Percentiles rank a stretch among this genome's conserved stretches.
phyloP scores from a whole-genome alignment of 2,888 invertebrate genomes.

The Acanthoscelides obtectus region DNA sequence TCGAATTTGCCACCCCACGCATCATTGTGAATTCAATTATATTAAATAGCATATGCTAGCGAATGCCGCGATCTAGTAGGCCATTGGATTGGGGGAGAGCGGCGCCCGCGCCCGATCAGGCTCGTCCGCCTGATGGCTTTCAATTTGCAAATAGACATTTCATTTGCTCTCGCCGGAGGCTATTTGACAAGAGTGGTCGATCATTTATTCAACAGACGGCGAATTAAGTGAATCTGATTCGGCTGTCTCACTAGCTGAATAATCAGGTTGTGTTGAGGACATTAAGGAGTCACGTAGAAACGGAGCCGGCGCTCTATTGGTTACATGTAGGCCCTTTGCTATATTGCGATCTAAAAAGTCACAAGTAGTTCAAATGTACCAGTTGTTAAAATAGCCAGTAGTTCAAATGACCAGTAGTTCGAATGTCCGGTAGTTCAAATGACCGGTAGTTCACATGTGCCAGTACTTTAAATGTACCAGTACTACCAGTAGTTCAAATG shows the following conservation, averaged over 20 bases:
- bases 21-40: slow-evolving; percentile 48
- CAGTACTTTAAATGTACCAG: no score
- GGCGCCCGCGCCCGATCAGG: not conserved
- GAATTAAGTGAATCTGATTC: not conserved
- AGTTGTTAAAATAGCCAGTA: no score
- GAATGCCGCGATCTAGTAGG: not conserved
- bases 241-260: not conserved
- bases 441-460: no score
- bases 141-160: not conserved
- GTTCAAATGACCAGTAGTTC: no score
- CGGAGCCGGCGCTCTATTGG: no score
- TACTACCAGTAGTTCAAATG: no score
- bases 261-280: no score
- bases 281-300: no score
- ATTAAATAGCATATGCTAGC: slow-evolving; percentile 49
- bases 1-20: slow-evolving; percentile 50
- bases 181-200: not conserved
- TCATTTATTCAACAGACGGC: not conserved
- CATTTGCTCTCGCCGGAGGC: not conserved
- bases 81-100: not conserved
- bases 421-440: no score
- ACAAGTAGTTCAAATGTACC: no score
- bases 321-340: no score
- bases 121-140: not conserved
- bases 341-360: no score